Percentiles rank a stretch among this genome's conserved stretches.
Evolutionary conservation across 2,888 invertebrate genomes (phyloP).

Genomic region (Lasius fuliginosus): DNA sequence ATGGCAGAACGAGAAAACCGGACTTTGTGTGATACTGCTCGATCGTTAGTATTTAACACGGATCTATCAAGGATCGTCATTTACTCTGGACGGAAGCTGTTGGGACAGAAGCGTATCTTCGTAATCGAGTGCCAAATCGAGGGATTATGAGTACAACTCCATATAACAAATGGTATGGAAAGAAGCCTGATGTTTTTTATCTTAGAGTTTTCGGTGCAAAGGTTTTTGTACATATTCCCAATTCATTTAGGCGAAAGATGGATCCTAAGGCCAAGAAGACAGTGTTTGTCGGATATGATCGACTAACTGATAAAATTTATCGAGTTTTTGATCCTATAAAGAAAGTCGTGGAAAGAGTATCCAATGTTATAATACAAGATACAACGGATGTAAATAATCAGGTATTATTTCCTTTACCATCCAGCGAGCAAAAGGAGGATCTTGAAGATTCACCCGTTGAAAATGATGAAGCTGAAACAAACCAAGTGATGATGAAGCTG

Average conservation of each 20-base stretch:
- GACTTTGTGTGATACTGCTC: slow-evolving; percentile 69
- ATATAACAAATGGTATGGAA: slow-evolving; percentile 25
- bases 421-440: slow-evolving; percentile 24
- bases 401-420: background rate
- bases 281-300: no score
- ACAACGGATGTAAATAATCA: no score
- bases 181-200: background rate
- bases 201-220: no score
- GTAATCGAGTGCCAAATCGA: slow-evolving; percentile 55
- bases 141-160: slow-evolving; percentile 73
- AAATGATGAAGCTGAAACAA: no score
- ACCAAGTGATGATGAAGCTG: no score
- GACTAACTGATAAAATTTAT: no score
- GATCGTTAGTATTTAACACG: slow-evolving; percentile 73
- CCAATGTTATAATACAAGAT: no score
- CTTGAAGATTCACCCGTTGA: background rate
- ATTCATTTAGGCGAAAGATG: no score
- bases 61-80: slow-evolving; percentile 61
- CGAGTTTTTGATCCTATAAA: no score
- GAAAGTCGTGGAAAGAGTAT: no score
- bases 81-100: slow-evolving; percentile 54
- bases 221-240: no score
- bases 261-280: no score
- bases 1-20: slow-evolving; percentile 69
- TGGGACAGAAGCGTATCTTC: slow-evolving; percentile 47